phyloP scores from a whole-genome alignment of 2,113 vertebrate genomes.

The Lates calcarifer region DNA sequence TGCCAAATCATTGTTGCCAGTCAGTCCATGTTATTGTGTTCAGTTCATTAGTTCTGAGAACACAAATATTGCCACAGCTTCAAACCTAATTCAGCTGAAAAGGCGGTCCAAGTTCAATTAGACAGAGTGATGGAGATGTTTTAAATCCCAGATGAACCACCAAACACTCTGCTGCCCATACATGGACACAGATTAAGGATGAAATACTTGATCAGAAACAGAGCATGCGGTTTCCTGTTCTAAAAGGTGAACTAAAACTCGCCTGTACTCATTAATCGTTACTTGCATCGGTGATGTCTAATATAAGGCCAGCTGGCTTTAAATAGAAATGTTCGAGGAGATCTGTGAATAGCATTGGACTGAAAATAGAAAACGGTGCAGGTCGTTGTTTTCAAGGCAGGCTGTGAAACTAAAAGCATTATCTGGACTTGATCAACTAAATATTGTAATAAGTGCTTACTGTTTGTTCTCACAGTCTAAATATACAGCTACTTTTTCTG shows the following conservation, averaged over 20 bases:
- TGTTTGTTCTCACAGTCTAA: neutral
- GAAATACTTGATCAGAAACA: slow-evolving; percentile 50
- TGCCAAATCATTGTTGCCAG: slow-evolving; percentile 7
- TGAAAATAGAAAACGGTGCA: slow-evolving; percentile 19
- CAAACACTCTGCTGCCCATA: slow-evolving; percentile 41
- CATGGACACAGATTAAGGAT: slow-evolving; percentile 48
- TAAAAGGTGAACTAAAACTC: slow-evolving; percentile 49
- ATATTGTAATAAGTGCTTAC: neutral
- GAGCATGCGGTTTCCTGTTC: slow-evolving; percentile 33
- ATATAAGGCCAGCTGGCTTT: slow-evolving; percentile 44
- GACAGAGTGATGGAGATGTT: slow-evolving; percentile 17
- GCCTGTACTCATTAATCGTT: slow-evolving; percentile 39
- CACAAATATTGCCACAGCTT: slow-evolving; percentile 26
- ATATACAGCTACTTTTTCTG: neutral
- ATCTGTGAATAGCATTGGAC: slow-evolving; percentile 12
- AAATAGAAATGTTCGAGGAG: slow-evolving; percentile 13
- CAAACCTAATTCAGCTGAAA: slow-evolving; percentile 35
- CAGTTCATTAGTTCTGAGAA: slow-evolving; percentile 32
- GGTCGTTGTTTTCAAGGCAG: neutral
- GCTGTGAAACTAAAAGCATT: neutral
- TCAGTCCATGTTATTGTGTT: neutral
- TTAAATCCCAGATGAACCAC: slow-evolving; percentile 27
- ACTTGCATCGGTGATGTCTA: slow-evolving; percentile 12
- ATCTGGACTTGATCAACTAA: slow-evolving; percentile 1
- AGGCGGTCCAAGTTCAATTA: slow-evolving; percentile 50